Conservation (phyloP, 2,888 invertebrate species). For the Sminthurides aquaticus region DNA sequence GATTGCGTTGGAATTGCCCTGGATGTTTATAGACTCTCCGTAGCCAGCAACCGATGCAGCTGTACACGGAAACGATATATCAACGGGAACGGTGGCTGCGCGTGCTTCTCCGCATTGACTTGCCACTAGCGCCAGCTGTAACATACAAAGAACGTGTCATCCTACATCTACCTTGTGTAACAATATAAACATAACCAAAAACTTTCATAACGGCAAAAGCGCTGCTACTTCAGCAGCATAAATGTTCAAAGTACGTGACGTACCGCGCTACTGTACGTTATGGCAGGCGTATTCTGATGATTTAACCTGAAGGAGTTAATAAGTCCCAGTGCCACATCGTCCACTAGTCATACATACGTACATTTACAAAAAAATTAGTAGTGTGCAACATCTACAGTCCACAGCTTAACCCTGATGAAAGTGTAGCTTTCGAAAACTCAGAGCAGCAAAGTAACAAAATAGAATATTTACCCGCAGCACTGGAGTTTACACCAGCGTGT, state of each 20-base stretch:
- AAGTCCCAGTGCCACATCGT: not conserved
- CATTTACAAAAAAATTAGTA: not conserved
- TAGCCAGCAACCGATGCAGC: not conserved
- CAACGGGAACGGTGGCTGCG: not conserved
- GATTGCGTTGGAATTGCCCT: not conserved
- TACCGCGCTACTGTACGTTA: not conserved
- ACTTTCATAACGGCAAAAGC: too few species aligned
- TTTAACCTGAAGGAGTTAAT: not conserved
- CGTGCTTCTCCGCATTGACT: not conserved
- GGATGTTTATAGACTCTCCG: not conserved
- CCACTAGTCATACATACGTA: not conserved
- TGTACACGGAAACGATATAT: not conserved
- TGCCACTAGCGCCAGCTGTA: not conserved
- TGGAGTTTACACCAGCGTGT: too few species aligned
- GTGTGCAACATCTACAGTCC: too few species aligned
- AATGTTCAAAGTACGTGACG: not conserved
- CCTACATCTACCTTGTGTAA: not conserved
- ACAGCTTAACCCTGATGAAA: too few species aligned
- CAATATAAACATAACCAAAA: too few species aligned
- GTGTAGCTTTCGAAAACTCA: too few species aligned
- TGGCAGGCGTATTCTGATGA: not conserved
- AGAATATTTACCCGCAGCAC: too few species aligned
- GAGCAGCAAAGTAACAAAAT: too few species aligned
- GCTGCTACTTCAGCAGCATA: too few species aligned
- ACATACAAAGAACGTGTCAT: not conserved